Conservation (phyloP, 2,888 invertebrate genomes). For the Pachycephus smyrnensis region DNA sequence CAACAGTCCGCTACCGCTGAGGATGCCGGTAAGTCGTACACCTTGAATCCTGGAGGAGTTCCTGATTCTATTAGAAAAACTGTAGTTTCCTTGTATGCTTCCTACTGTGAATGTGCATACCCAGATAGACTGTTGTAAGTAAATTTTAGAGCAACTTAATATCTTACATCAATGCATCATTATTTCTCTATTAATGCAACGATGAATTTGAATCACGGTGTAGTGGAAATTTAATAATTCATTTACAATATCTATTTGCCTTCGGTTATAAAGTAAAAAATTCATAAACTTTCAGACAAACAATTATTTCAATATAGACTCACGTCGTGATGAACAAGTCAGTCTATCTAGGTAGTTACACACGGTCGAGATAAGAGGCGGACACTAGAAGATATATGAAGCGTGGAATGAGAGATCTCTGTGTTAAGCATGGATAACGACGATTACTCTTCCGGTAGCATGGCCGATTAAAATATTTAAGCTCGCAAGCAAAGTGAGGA, state of each 20-base stretch:
- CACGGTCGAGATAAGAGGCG: not conserved
- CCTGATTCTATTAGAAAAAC: not conserved
- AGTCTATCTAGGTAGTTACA: not conserved
- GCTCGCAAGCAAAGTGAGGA: not conserved
- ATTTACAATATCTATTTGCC: not conserved
- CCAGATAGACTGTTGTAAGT: not conserved
- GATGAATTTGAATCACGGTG: not conserved
- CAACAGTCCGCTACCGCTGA: conserved; percentile 58
- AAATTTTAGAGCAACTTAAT: not conserved
- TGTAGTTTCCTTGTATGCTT: not conserved
- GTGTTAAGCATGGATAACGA: not conserved
- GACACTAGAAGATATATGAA: not conserved
- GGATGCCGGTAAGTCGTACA: conserved; percentile 62
- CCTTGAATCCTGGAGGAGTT: not conserved
- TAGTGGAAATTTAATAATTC: not conserved
- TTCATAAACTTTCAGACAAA: not conserved
- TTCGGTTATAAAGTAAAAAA: not conserved
- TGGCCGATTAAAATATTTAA: not conserved
- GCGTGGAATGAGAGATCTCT: not conserved
- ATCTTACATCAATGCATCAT: not conserved
- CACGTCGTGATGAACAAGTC: not conserved
- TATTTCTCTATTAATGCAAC: not conserved
- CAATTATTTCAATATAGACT: not conserved
- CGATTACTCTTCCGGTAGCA: not conserved
- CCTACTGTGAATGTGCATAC: not conserved